Base-by-base conservation (phyloP, 2,888 invertebrate genomes). In the Caenorhabditis virilis region DNA sequence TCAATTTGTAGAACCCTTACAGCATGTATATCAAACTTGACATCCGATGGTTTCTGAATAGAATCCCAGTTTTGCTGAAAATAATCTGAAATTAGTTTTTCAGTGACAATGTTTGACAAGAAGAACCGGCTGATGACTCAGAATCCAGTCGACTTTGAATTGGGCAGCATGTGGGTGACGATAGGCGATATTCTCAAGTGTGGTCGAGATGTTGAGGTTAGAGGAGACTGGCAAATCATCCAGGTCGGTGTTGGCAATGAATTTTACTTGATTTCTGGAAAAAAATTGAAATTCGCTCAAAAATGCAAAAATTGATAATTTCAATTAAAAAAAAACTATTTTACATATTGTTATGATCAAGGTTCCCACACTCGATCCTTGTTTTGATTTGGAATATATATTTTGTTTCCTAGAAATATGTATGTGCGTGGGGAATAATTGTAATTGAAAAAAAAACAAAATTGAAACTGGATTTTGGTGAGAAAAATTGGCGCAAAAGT, bases 201-300 rank as follows among this genome's bases (percentile, higher is more conserved):
- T 30, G 6, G 54, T 36, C 0, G 54, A 35, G n/a, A 69, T 58
- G 23, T 64, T 48, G 6, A 59, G 36, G 27, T 48, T 43, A 0
- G 36, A 26, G 2, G 69, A 50, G 30, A 69, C 62, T 0, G 69
- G 58, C 0, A 69, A 45, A 27, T 72, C 72, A 33, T 72, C 72
- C 3, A 72, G 47, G 23, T 72, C 72, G 3, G 68, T 57, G 57
- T 69, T 72, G 7, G 72, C 56, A 1, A 72, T 46, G 49, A 65
- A 72, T 52, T 71, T 71, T 4, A 68, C 71, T 3, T 46, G 23
- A 0, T 50, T 55, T 33, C 69, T 69, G 54, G n/a, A n/a, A n/a
- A n/a, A n/a, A n/a, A n/a, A n/a, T n/a, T n/a, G n/a, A n/a, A n/a
- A n/a, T n/a, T n/a, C n/a, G n/a, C n/a, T n/a, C n/a, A n/a, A n/a